Percentiles rank a stretch among this genome's conserved stretches.
Conservation (phyloP, 2,797 vertebrate species). For the Acanthornis magna region DNA sequence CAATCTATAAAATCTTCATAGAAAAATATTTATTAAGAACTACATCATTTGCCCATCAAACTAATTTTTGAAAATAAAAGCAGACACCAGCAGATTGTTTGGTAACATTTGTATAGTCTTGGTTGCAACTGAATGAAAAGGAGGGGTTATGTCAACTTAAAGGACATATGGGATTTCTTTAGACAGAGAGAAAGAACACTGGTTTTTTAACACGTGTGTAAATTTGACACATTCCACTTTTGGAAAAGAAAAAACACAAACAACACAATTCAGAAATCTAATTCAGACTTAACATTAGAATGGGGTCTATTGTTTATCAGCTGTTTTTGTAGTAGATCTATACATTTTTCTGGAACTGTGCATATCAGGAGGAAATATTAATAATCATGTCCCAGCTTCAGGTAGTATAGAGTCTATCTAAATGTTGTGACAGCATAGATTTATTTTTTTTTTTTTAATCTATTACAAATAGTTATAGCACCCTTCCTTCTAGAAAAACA, state of each 20-base stretch:
- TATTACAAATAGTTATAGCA: background rate
- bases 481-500: background rate
- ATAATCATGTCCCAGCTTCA: background rate
- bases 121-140: background rate
- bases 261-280: background rate
- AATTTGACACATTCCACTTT: background rate
- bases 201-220: background rate
- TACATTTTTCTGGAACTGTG: background rate
- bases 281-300: background rate
- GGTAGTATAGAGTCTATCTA: background rate
- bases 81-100: background rate
- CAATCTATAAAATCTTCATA: background rate
- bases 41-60: background rate
- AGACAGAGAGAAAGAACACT: background rate
- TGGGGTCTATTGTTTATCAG: background rate
- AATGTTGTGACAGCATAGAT: background rate
- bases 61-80: background rate
- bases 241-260: background rate
- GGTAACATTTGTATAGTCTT: background rate
- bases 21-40: background rate
- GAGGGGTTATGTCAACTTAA: background rate
- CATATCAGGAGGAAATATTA: background rate
- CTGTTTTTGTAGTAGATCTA: background rate
- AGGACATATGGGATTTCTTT: background rate
- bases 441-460: background rate